Evolutionary conservation across 2,113 vertebrate genomes (phyloP).

Genomic region (Speoplatyrhinus poulsoni): DNA sequence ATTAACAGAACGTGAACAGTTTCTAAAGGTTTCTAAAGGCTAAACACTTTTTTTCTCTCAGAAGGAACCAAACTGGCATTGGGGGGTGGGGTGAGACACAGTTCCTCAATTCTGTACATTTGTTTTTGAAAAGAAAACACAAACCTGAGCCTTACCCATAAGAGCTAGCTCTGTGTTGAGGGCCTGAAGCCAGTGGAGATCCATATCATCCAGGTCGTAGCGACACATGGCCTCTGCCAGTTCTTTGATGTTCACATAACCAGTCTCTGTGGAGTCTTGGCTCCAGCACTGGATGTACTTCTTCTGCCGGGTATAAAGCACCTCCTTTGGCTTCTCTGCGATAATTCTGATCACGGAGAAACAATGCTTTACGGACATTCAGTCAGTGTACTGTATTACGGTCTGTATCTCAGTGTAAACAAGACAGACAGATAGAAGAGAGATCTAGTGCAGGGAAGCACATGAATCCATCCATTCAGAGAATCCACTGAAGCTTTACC

Average conservation of each 20-base stretch:
- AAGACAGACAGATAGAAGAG: background rate
- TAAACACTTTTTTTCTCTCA: too few relatives aligned
- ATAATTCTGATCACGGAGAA: slow-evolving; percentile 74
- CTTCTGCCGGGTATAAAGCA: slow-evolving; percentile 85
- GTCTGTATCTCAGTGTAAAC: too few relatives aligned
- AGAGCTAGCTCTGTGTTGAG: slow-evolving; percentile 85
- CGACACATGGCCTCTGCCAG: slow-evolving; percentile 91
- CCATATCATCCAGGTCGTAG: slow-evolving; percentile 95
- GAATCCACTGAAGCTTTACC: slow-evolving; percentile 66
- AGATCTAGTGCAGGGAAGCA: background rate
- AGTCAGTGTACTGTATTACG: too few relatives aligned
- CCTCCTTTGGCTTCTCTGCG: slow-evolving; percentile 83
- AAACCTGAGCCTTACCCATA: slow-evolving; percentile 81
- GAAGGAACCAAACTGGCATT: too few relatives aligned
- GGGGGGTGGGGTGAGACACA: too few relatives aligned
- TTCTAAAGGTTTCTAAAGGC: too few relatives aligned
- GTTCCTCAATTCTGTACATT: too few relatives aligned
- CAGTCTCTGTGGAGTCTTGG: slow-evolving; percentile 83
- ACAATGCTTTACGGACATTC: background rate
- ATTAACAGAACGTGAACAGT: too few relatives aligned
- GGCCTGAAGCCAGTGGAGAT: slow-evolving; percentile 89
- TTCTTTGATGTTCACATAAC: slow-evolving; percentile 89
- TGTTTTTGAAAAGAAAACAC: too few relatives aligned
- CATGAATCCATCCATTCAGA: background rate
- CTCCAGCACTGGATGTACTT: slow-evolving; percentile 88